These are phyloP conservation scores for Samia ricini DNA, from an alignment of 1,140 invertebrate genomes.

Conservation along the genomic window DNA sequence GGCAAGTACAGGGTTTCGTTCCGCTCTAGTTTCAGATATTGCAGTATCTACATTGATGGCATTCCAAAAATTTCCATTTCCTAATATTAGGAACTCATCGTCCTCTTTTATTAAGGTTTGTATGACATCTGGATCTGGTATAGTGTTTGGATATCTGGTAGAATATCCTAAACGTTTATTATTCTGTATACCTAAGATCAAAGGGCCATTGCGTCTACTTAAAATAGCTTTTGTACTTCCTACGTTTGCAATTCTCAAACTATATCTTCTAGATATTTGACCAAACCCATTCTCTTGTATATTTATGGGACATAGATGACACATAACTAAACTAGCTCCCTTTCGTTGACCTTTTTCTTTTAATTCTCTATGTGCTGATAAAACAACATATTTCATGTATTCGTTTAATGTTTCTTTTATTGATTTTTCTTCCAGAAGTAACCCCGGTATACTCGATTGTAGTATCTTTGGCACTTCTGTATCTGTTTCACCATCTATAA, in stretches of 20 bases:
- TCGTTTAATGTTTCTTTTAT: conserved; percentile 88
- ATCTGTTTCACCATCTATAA: conserved; percentile 88
- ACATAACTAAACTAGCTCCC: conserved; percentile 84
- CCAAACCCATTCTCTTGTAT: conserved; percentile 72
- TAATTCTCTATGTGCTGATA: conserved; percentile 86
- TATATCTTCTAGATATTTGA: conserved; percentile 75
- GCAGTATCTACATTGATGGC: conserved; percentile 86
- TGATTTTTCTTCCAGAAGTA: conserved; percentile 87
- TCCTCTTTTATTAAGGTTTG: conserved; percentile 87
- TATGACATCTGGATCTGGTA: conserved; percentile 86
- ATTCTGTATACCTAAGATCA: conserved; percentile 78
- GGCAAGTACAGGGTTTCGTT: conserved; percentile 86
- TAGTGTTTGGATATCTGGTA: conserved; percentile 80
- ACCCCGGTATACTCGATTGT: conserved; percentile 85
- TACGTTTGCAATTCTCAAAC: conserved; percentile 84
- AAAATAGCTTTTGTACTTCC: conserved; percentile 86
- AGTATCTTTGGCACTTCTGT: conserved; percentile 82
- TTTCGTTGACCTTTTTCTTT: conserved; percentile 84
- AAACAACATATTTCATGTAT: conserved; percentile 90
- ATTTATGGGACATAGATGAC: conserved; percentile 82
- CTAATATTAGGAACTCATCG: conserved; percentile 89
- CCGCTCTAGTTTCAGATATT: conserved; percentile 85
- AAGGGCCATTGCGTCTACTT: conserved; percentile 80
- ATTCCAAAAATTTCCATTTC: conserved; percentile 88
- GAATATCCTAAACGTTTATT: conserved; percentile 82